phyloP scores from a whole-genome alignment of 2,113 vertebrate species.

The Rhinolophus sinicus region DNA sequence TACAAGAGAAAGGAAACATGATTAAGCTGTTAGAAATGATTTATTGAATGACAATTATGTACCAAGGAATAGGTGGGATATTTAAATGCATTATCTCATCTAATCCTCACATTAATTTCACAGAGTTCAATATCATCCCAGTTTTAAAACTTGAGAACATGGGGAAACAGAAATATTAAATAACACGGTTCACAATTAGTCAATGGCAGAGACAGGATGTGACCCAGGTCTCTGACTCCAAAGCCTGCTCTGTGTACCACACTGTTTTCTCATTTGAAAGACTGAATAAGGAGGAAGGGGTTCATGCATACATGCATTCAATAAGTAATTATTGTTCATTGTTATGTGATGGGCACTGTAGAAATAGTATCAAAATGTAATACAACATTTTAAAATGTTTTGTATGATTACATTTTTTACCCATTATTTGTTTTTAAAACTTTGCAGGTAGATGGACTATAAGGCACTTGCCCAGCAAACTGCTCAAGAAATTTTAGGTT shows the following conservation, averaged over 20 bases:
- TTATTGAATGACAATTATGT: not conserved
- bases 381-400: not conserved
- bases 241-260: not conserved
- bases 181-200: not conserved
- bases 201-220: not conserved
- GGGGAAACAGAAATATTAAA: constrained; percentile 10
- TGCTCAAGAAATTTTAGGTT: constrained; percentile 77
- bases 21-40: not conserved
- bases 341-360: not conserved
- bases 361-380: constrained; percentile 31
- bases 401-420: not conserved
- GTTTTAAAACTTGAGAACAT: constrained; percentile 25
- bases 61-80: not conserved
- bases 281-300: not conserved
- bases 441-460: constrained; percentile 84
- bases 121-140: not conserved
- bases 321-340: not conserved
- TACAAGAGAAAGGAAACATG: not conserved
- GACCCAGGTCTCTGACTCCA: not conserved
- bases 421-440: constrained; percentile 49
- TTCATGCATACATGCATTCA: not conserved
- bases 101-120: not conserved
- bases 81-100: not conserved
- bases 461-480: constrained; percentile 77
- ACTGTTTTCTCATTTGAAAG: constrained; percentile 29